Percentiles rank a stretch among this genome's conserved stretches.
phyloP scores from a whole-genome alignment of 2,113 vertebrate species.

The Scalopus aquaticus region DNA sequence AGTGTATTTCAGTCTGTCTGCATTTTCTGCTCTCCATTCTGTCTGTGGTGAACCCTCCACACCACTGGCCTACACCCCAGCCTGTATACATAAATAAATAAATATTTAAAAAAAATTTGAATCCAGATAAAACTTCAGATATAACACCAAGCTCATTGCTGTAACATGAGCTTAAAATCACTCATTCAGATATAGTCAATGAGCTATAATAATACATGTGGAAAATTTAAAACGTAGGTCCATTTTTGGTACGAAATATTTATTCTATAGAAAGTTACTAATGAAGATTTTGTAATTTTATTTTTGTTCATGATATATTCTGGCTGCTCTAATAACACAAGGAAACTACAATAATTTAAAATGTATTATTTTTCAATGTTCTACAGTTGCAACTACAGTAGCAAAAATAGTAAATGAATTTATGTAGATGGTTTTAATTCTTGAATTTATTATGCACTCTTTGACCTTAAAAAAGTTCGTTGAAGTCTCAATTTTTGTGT shows the following conservation, averaged over 20 bases:
- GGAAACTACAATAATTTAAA: background rate
- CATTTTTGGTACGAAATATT: background rate
- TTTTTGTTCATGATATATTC: background rate
- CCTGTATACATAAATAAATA: no score
- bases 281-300: background rate
- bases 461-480: conserved; percentile 16
- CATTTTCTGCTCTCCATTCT: no score
- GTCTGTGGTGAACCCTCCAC: no score
- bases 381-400: background rate
- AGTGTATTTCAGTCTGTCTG: no score
- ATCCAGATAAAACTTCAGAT: background rate
- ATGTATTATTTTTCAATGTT: background rate
- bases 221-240: background rate
- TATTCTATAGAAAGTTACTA: background rate
- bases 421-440: background rate
- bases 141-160: background rate
- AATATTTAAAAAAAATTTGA: no score
- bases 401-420: conserved; percentile 10
- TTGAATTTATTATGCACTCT: conserved; percentile 5
- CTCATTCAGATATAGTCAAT: background rate
- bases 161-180: background rate
- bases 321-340: background rate
- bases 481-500: background rate
- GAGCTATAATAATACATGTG: background rate
- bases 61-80: no score